Conservation (phyloP, 2,888 invertebrate species). For the Agrotis segetum region DNA sequence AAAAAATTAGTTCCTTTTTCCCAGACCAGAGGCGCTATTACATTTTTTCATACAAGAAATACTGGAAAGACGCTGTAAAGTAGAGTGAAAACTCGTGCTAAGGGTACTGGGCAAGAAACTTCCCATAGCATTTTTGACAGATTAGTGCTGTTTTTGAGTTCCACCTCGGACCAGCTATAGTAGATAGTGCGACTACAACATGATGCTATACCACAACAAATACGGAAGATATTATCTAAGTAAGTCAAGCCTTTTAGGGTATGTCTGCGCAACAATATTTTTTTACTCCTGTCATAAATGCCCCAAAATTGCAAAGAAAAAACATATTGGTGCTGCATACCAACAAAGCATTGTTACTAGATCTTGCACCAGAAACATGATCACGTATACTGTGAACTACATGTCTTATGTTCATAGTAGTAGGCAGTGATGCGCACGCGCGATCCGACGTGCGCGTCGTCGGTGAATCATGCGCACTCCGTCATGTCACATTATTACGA, state of each 20-base stretch:
- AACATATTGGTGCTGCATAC: constrained; percentile 18
- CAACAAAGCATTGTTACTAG: constrained; percentile 38
- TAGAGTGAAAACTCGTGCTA: too few species aligned
- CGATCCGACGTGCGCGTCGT: constrained; percentile 65
- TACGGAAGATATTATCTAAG: not conserved
- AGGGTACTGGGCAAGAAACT: too few species aligned
- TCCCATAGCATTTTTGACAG: too few species aligned
- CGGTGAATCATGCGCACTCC: constrained; percentile 85
- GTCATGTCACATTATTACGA: constrained; percentile 84
- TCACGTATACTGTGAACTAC: constrained; percentile 51
- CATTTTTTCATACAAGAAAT: too few species aligned
- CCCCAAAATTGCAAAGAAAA: constrained; percentile 4
- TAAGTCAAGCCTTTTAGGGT: not conserved
- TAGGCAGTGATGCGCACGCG: constrained; percentile 72
- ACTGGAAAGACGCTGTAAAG: too few species aligned
- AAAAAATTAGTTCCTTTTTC: too few species aligned
- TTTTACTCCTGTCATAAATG: not conserved
- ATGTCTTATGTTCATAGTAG: constrained; percentile 35
- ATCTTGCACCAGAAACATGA: constrained; percentile 59
- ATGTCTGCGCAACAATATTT: not conserved
- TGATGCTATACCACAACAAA: not conserved
- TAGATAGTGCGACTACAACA: too few species aligned
- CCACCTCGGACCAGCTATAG: too few species aligned
- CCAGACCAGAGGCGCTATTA: too few species aligned
- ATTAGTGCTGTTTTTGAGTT: too few species aligned